These are phyloP conservation scores for Dryas iulia DNA, from an alignment of 1,140 invertebrate genomes.

Conservation along the genomic window DNA sequence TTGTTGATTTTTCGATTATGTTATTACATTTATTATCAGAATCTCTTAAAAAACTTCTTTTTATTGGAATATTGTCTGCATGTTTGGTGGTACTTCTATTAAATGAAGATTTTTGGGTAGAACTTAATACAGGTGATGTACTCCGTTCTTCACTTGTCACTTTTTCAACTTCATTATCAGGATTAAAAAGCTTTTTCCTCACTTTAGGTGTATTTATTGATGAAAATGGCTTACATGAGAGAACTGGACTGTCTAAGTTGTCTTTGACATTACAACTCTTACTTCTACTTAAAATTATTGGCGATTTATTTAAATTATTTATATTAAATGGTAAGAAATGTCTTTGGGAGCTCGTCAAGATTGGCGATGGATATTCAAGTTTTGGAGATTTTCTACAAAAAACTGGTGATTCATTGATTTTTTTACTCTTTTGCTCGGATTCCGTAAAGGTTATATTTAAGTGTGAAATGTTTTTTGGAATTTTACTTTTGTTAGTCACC, in stretches of 20 bases:
- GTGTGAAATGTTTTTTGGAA: slow-evolving; percentile 48
- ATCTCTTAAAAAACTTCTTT: slow-evolving; percentile 56
- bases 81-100: background rate
- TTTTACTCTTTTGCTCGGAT: slow-evolving; percentile 15
- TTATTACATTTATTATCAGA: slow-evolving; percentile 7
- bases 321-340: background rate
- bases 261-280: background rate
- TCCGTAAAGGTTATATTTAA: slow-evolving; percentile 48
- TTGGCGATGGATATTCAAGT: slow-evolving; percentile 37
- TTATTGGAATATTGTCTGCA: background rate
- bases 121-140: slow-evolving; percentile 12
- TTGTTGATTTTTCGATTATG: background rate
- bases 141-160: slow-evolving; percentile 14
- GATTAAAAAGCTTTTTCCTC: slow-evolving; percentile 51
- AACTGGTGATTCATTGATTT: slow-evolving; percentile 22
- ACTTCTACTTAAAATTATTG: background rate
- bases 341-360: slow-evolving; percentile 21
- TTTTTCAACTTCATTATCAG: slow-evolving; percentile 5
- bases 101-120: background rate
- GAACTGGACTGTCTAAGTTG: slow-evolving; percentile 35
- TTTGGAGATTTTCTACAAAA: slow-evolving; percentile 13
- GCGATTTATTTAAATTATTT: background rate
- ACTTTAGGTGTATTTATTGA: slow-evolving; percentile 39
- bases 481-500: slow-evolving; percentile 39
- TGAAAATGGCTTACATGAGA: slow-evolving; percentile 27